Base-by-base conservation (phyloP, 1,140 invertebrate genomes). In the Plodia interpunctella region DNA sequence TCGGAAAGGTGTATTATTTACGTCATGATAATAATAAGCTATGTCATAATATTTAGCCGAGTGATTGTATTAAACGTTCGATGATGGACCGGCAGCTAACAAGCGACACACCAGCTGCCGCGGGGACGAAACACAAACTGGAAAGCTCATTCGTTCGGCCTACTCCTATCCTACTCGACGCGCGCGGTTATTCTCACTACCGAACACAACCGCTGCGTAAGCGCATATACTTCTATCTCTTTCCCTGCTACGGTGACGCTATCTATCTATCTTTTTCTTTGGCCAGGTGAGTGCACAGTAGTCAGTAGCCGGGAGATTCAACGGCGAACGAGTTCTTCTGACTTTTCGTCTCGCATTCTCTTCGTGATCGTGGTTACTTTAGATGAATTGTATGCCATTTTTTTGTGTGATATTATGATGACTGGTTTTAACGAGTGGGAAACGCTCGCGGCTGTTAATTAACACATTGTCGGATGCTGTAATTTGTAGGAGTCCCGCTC, bases 271-370 rank as follows among this genome's bases (percentile, higher is more conserved):
- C 63, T 52, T 57, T 83, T 76, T 63, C 72, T 20, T 53, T 57
- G 70, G 63, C 66, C 74, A 68, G 54, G 57, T 58, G 75, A 84
- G 74, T 86, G 78, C 83, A 88, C 83, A 83, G 86, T 84, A 87
- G 83, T 84, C 77, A 57, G 70, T 76, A 77, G 73, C 72, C 49
- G 44, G 62, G 72, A 77, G 72, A 75, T 74, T 76, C 74, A 76
- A 64, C 68, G 78, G 71, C 74, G 80, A 83, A 84, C 85, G 74
- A 80, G 85, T 88, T 88, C 77, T 79, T 72, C 77, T 78, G 78
- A 77, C 76, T 81, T 60, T 59, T 72, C 65, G 65, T 68, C 73
- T 77, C 74, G 71, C 74, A 68, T 81, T 87, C 80, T 80, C 80
- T 76, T 76, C 69, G 71, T 78, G 70, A 68, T 35, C 32, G 68